Conservation (phyloP, 2,113 vertebrate genomes). For the Columbina picui region DNA sequence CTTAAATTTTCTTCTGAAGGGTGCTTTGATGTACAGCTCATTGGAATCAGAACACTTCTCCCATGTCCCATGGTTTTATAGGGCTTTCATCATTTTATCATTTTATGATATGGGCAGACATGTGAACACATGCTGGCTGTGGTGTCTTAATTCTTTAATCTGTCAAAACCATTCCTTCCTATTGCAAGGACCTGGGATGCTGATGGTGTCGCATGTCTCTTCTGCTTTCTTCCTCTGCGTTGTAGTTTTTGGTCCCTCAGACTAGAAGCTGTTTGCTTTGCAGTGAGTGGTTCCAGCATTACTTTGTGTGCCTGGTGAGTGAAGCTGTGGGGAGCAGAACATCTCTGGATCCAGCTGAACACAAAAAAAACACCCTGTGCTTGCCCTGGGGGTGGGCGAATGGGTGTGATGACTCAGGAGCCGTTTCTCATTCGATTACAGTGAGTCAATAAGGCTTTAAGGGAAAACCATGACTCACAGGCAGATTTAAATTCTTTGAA, state of each 20-base stretch:
- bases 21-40: not conserved
- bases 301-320: not conserved
- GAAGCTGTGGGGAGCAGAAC: not conserved
- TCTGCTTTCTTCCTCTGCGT: not conserved
- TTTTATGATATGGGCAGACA: not conserved
- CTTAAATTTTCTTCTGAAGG: not conserved
- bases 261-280: not conserved
- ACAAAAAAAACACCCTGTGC: not conserved
- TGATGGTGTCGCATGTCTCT: not conserved
- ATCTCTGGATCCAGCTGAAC: not conserved
- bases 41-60: not conserved
- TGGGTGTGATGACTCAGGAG: not conserved
- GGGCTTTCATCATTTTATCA: not conserved
- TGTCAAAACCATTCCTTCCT: not conserved
- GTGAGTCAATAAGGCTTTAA: not conserved
- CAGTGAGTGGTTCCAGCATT: not conserved
- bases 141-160: not conserved
- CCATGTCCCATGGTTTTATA: not conserved
- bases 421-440: not conserved
- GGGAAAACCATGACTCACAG: slow-evolving; percentile 10
- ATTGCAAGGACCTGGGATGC: not conserved
- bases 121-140: not conserved
- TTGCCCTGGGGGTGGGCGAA: not conserved
- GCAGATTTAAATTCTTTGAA: not conserved
- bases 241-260: not conserved